phyloP scores from a whole-genome alignment of 1,140 invertebrate genomes.

The Diachasma alloeum region DNA sequence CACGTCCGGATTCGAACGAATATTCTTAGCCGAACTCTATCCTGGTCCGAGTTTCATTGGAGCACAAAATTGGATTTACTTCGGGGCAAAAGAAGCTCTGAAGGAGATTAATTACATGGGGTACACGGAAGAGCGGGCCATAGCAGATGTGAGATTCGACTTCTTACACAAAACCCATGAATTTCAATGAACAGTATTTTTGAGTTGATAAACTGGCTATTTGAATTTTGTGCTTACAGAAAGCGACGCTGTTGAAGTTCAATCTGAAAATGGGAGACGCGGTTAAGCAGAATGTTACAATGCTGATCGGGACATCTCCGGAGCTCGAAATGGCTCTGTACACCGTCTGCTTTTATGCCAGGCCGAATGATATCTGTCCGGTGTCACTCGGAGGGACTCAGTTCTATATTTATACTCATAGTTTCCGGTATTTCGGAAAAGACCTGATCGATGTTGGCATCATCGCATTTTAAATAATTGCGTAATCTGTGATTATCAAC shows the following conservation, averaged over 20 bases:
- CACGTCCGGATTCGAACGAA: conserved; percentile 86
- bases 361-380: conserved; percentile 77
- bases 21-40: conserved; percentile 86
- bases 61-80: conserved; percentile 88
- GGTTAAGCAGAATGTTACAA: conserved; percentile 78
- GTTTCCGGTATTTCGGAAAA: conserved; percentile 75
- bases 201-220: conserved; percentile 24
- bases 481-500: too few relatives aligned
- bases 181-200: neutral
- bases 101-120: conserved; percentile 80
- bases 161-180: neutral
- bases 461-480: conserved; percentile 64
- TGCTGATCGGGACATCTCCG: conserved; percentile 90
- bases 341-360: conserved; percentile 82
- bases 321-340: conserved; percentile 92
- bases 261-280: conserved; percentile 78
- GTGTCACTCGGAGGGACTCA: conserved; percentile 74
- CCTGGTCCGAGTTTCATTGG: conserved; percentile 73
- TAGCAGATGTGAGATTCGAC: conserved; percentile 71
- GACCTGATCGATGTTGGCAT: conserved; percentile 81
- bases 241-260: conserved; percentile 78
- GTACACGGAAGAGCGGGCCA: conserved; percentile 74
- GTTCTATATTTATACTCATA: conserved; percentile 76
- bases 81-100: conserved; percentile 73
- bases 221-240: conserved; percentile 54